Evolutionary conservation across 1,140 invertebrate genomes (phyloP), one percentile per base, ranked within the genome.

Genomic region (Caligus rogercresseyi): DNA sequence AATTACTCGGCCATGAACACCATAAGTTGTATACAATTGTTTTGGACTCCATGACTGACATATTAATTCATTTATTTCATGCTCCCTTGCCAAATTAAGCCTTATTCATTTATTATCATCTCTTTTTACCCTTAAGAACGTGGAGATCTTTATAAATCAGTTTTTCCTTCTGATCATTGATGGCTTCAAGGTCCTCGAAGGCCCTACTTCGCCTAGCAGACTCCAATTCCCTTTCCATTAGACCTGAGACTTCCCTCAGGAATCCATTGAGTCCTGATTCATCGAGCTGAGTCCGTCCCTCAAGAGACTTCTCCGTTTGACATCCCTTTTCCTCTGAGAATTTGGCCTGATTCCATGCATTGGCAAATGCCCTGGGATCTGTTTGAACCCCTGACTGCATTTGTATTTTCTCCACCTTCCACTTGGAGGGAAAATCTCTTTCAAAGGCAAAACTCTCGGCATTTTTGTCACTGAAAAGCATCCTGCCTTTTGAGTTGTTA

Each of bases 161-260:
- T 20, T 51, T 25, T 15, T 64, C 63, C 19, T 16, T 20, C 21
- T 61, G 18, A 26, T 63, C 54, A 13, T 61, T 52, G 1, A 61
- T 19, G 16, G n/a, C 26, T 51, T 64, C 54, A 31, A 63, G 62
- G 13, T 57, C 63, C 15, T 64, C 63, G 23, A 64, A 64, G 7
- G 63, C 63, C 14, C 63, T 55, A 23, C 54, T 61, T 43, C 43
- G 18, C 4, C 21, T 51, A 1, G 63, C 11, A 20, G 54, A 25
- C 16, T 61, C 52, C 19, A 64, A 23, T 64, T 64, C 63, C 54
- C 23, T 15, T 52, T 61, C 54, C 54, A 64, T 43, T 1, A 64
- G 21, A 1, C 26, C n/a, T 7, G 13, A 23, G 1, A 26, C 63
- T 59, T 64, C 26, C 1, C 3, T 20, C 20, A 64, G 13, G 20